Evolutionary conservation across 2,113 vertebrate genomes (phyloP), one percentile per base, ranked within the genome.

Genomic region (Antidorcas marsupialis): DNA sequence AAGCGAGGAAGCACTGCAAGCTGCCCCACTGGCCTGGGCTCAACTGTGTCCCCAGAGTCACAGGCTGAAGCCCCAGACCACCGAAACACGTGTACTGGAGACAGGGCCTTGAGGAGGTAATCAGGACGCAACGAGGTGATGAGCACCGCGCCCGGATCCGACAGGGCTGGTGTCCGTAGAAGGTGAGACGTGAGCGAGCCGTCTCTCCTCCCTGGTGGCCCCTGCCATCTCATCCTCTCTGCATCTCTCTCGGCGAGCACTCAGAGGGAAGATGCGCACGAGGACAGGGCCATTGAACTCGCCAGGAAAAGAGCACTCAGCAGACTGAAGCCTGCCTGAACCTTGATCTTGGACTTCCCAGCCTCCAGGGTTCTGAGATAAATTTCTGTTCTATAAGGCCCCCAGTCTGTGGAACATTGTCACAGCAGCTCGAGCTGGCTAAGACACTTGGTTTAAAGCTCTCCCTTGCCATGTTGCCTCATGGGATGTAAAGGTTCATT

Each of bases 341-440:
- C 3, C 52, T 43, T 84, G 30, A 33, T 43, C 78, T 82, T 82
- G 30, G 62, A 23, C n/a, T 59, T 50, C 23, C n/a, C 25, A 52
- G 62, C 21, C 50, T 86, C n/a, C 28, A 36, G 21, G 57, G 79
- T 1, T 3, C 2, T 71, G 78, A 83, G 57, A 81, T n/a, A 53
- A 47, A 55, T 5, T 6, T 71, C 15, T n/a, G 27, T 33, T 30
- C n/a, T 50, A 14, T 15, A 59, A 76, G 74, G 9, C 36, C 17
- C 1, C 7, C 13, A 15, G 13, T 25, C 43, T 47, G 71, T 57
- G 25, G 21, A 39, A 11, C 43, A 45, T 13, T 50, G 14, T n/a
- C 17, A 19, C 0, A 5, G 60, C 21, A 39, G 33, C 87, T 21
- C 0, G 0, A 25, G 28, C 33, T 28, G 25, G 57, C 5, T 7